phyloP scores from a whole-genome alignment of 2,888 invertebrate genomes.

The Drosophila lacicola region DNA sequence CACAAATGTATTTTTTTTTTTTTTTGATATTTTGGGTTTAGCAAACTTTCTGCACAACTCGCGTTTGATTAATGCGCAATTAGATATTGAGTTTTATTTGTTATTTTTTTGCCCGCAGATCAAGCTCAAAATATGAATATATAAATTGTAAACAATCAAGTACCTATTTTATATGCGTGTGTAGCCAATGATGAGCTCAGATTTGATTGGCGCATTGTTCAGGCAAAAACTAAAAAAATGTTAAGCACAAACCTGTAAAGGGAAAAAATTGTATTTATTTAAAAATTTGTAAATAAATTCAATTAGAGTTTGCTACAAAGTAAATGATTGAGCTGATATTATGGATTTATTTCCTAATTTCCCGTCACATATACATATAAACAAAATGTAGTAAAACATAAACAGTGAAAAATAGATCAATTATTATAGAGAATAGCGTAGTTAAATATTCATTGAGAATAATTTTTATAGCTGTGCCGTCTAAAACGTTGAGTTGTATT shows the following conservation, averaged over 20 bases:
- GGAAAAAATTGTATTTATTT: slow-evolving; percentile 1
- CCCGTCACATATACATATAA: too few relatives aligned
- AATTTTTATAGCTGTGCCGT: too few relatives aligned
- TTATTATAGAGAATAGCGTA: too few relatives aligned
- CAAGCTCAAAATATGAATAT: slow-evolving; percentile 31
- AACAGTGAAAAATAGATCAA: too few relatives aligned
- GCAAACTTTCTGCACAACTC: slow-evolving; percentile 46
- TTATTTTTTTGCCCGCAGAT: slow-evolving; percentile 33
- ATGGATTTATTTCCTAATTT: background rate
- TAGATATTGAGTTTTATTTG: slow-evolving; percentile 48
- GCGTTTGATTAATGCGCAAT: slow-evolving; percentile 50
- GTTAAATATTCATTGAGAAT: too few relatives aligned
- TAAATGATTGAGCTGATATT: background rate
- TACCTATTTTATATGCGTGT: slow-evolving; percentile 7
- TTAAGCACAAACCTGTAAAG: slow-evolving; percentile 26
- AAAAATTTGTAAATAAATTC: background rate
- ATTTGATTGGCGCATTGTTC: slow-evolving; percentile 29
- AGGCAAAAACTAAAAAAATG: slow-evolving; percentile 5
- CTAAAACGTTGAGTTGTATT: too few relatives aligned
- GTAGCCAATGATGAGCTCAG: slow-evolving; percentile 47
- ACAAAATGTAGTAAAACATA: too few relatives aligned
- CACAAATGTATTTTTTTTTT: slow-evolving; percentile 25
- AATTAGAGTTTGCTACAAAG: background rate
- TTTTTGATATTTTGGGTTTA: background rate
- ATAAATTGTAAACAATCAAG: slow-evolving; percentile 41